These are phyloP conservation scores for Ochropleura plecta DNA, from an alignment of 2,888 invertebrate species.

Conservation along the genomic window DNA sequence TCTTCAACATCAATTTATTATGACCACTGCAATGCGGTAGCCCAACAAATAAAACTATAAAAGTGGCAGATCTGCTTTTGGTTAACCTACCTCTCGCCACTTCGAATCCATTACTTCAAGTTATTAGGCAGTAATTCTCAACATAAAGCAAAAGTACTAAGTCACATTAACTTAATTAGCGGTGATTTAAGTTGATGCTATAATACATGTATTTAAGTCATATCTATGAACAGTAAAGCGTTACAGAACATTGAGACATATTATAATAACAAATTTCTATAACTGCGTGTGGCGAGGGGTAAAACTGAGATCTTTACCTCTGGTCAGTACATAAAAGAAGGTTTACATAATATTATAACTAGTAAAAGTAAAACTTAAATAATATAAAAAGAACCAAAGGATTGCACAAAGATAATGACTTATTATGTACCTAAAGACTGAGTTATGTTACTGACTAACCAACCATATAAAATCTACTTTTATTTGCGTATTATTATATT, in stretches of 20 bases:
- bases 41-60: not conserved
- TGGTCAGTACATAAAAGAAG: constrained; percentile 56
- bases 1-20: constrained; percentile 36
- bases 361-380: constrained; percentile 65
- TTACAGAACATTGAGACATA: constrained; percentile 43
- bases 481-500: constrained; percentile 55
- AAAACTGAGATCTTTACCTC: constrained; percentile 69
- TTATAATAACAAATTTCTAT: constrained; percentile 44
- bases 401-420: constrained; percentile 72
- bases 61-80: not conserved
- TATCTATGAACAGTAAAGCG: constrained; percentile 34
- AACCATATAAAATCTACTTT: constrained; percentile 76
- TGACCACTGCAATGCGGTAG: not conserved
- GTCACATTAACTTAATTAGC: constrained; percentile 27
- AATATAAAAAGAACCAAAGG: constrained; percentile 67
- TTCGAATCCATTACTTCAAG: not conserved
- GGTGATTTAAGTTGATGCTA: constrained; percentile 13
- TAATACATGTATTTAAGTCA: constrained; percentile 22
- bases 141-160: constrained; percentile 48
- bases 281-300: constrained; percentile 38
- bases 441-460: constrained; percentile 66
- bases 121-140: constrained; percentile 18
- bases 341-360: constrained; percentile 58
- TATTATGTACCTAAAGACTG: constrained; percentile 65
- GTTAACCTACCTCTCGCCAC: not conserved